Conservation (phyloP, 2,797 vertebrate species). For the Rhynchotus rufescens region DNA sequence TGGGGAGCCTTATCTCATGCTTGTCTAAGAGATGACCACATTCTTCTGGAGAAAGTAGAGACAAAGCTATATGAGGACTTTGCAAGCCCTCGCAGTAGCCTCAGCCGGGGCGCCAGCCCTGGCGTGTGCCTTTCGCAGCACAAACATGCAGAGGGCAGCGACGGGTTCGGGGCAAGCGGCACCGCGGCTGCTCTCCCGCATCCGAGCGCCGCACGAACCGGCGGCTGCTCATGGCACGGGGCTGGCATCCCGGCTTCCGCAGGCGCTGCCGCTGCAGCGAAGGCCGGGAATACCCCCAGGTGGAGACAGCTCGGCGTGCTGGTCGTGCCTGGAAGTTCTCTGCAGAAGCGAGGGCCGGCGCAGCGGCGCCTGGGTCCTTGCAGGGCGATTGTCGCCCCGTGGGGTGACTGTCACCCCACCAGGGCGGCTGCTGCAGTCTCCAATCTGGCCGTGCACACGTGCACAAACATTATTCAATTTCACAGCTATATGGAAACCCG, state of each 20-base stretch:
- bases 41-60: neutral
- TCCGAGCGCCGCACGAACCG: no score
- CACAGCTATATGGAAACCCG: neutral
- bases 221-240: no score
- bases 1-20: neutral
- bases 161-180: neutral
- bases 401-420: no score
- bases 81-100: neutral
- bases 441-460: conserved; percentile 9
- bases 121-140: neutral
- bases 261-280: neutral
- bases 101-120: neutral
- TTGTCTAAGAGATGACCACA: neutral
- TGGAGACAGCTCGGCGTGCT: no score
- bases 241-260: neutral
- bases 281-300: neutral
- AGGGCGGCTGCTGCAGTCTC: neutral
- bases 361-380: no score
- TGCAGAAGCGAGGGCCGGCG: neutral
- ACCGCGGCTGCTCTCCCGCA: neutral
- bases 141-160: neutral
- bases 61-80: neutral
- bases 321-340: neutral
- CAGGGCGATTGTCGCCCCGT: no score
- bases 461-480: conserved; percentile 15